phyloP scores from a whole-genome alignment of 2,113 vertebrate species.

The Nothoprocta pentlandii region DNA sequence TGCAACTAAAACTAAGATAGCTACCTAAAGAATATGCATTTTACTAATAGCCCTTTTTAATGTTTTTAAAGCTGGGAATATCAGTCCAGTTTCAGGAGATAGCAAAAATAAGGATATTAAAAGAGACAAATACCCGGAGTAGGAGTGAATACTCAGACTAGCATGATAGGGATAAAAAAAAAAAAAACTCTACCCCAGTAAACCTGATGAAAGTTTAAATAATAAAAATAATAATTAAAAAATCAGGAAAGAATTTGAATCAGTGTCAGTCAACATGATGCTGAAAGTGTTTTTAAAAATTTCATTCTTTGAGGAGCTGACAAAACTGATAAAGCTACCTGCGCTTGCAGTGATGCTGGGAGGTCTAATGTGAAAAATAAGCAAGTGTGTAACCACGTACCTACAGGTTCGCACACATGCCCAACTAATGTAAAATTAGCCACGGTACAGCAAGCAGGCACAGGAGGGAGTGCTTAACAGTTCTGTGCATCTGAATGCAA shows the following conservation, averaged over 20 bases:
- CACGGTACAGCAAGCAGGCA: not conserved
- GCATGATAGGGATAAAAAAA: not conserved
- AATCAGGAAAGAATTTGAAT: not conserved
- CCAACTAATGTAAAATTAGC: not conserved
- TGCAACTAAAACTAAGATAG: not conserved
- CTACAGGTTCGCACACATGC: not conserved
- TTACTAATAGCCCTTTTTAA: not conserved
- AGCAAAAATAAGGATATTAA: not conserved
- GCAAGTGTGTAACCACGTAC: not conserved
- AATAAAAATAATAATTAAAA: not conserved
- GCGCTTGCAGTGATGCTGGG: not conserved
- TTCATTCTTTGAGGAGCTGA: not conserved
- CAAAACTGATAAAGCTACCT: not conserved
- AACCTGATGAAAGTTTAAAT: not conserved
- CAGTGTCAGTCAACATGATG: not conserved
- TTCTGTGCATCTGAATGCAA: not conserved
- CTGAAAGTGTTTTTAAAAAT: not conserved
- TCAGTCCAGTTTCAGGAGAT: not conserved
- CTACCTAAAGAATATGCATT: not conserved
- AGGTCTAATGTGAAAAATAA: not conserved
- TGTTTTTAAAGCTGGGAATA: not conserved
- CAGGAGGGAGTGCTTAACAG: constrained; percentile 4
- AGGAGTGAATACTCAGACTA: not conserved
- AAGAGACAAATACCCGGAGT: no score
- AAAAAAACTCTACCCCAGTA: not conserved